Conservation (phyloP, 1,140 invertebrate species). For the Zaprionus lachaisei region DNA sequence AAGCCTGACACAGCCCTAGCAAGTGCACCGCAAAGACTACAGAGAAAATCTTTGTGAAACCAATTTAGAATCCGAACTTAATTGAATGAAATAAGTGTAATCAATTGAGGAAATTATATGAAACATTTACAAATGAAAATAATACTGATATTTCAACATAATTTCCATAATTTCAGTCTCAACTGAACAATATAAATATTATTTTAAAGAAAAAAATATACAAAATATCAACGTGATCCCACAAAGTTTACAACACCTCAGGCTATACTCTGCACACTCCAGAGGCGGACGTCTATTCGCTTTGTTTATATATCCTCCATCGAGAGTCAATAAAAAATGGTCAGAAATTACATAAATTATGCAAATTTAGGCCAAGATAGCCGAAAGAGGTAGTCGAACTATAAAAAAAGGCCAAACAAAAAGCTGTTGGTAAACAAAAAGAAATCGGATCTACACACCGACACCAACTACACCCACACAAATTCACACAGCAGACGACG, state of each 20-base stretch:
- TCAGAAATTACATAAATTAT: constrained; percentile 65
- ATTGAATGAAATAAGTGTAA: neutral
- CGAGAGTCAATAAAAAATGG: constrained; percentile 41
- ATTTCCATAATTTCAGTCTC: neutral
- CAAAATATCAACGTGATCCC: neutral
- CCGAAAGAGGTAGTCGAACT: constrained; percentile 55
- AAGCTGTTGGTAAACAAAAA: constrained; percentile 39
- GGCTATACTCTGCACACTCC: constrained; percentile 6
- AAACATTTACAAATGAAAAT: neutral
- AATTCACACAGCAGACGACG: constrained; percentile 18
- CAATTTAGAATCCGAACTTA: neutral
- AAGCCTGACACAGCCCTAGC: constrained; percentile 19
- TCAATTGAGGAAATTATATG: neutral
- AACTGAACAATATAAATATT: constrained; percentile 1
- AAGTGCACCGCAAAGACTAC: constrained; percentile 30
- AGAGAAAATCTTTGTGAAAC: constrained; percentile 16
- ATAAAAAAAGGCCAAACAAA: constrained; percentile 36
- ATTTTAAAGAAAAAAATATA: neutral
- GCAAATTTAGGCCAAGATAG: constrained; percentile 62
- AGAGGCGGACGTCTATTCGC: constrained; percentile 15
- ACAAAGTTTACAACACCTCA: constrained; percentile 16
- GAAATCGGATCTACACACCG: constrained; percentile 51
- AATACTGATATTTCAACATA: neutral
- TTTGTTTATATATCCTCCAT: constrained; percentile 31
- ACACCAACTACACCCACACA: constrained; percentile 35